phyloP scores from a whole-genome alignment of 2,113 vertebrate genomes.

The Lycocorax pyrrhopterus region DNA sequence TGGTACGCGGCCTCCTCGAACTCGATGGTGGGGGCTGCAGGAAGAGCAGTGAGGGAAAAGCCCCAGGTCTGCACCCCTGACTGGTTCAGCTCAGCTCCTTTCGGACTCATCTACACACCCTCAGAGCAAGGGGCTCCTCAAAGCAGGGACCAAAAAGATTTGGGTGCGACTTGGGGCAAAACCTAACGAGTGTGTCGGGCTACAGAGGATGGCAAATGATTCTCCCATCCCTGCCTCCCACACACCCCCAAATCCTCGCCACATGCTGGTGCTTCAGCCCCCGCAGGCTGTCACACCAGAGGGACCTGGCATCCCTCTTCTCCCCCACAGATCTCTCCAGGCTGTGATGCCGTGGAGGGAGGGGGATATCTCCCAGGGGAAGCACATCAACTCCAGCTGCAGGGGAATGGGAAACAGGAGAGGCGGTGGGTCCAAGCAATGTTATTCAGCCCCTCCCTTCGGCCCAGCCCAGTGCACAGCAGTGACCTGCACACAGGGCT shows the following conservation, averaged over 20 bases:
- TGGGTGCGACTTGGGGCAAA: neutral
- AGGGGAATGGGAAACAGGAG: neutral
- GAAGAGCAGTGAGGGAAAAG: neutral
- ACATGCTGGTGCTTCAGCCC: neutral
- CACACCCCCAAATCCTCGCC: neutral
- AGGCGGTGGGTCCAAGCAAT: neutral
- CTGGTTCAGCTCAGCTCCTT: neutral
- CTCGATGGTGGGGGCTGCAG: conserved; percentile 85
- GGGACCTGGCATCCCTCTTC: neutral
- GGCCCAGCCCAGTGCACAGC: neutral
- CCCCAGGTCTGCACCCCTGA: neutral
- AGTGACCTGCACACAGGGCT: neutral
- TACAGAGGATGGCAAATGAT: neutral
- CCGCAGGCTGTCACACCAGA: rapidly evolving
- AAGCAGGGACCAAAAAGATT: neutral
- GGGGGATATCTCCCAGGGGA: neutral
- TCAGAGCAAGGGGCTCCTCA: neutral
- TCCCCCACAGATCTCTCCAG: neutral
- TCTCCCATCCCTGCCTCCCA: neutral
- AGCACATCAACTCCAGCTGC: neutral
- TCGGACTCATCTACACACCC: no score
- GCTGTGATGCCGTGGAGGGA: neutral
- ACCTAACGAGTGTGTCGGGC: neutral
- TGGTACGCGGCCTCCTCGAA: conserved; percentile 90
- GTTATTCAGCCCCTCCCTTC: neutral